These are phyloP conservation scores for Anabacerthia variegaticeps DNA, from an alignment of 2,797 vertebrate species.

Conservation along the genomic window DNA sequence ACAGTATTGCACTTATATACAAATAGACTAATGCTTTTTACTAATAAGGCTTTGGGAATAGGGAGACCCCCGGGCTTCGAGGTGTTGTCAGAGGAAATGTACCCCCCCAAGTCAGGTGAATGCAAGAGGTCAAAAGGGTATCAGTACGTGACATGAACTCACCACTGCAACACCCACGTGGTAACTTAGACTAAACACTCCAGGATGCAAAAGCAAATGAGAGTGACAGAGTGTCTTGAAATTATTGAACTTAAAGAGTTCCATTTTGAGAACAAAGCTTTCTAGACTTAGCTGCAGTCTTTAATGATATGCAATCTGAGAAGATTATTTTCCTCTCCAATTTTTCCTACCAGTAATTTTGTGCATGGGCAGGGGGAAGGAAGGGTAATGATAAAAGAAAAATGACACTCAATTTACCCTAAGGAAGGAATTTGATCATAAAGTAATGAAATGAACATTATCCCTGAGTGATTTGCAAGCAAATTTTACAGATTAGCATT, in stretches of 20 bases:
- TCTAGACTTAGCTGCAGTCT: not conserved
- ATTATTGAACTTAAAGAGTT: not conserved
- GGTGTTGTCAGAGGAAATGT: not conserved
- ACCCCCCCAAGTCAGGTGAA: not conserved
- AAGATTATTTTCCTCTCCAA: not conserved
- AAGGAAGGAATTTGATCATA: not conserved
- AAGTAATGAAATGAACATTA: not conserved
- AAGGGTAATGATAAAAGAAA: not conserved
- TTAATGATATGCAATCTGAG: not conserved
- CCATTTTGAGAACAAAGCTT: not conserved
- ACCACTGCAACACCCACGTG: not conserved
- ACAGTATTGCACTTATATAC: not conserved
- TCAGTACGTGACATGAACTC: accelerated
- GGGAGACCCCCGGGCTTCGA: not conserved
- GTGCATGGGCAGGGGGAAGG: not conserved
- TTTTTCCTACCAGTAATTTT: not conserved
- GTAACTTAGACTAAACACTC: not conserved
- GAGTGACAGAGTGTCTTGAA: not conserved
- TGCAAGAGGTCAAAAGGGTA: not conserved
- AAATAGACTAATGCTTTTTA: not conserved
- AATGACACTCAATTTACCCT: not conserved
- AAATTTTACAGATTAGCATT: not conserved
- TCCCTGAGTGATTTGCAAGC: not conserved
- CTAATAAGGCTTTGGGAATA: not conserved
- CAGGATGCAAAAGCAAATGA: not conserved